phyloP scores from a whole-genome alignment of 1,140 invertebrate species.

The Temnothorax curvispinosus region DNA sequence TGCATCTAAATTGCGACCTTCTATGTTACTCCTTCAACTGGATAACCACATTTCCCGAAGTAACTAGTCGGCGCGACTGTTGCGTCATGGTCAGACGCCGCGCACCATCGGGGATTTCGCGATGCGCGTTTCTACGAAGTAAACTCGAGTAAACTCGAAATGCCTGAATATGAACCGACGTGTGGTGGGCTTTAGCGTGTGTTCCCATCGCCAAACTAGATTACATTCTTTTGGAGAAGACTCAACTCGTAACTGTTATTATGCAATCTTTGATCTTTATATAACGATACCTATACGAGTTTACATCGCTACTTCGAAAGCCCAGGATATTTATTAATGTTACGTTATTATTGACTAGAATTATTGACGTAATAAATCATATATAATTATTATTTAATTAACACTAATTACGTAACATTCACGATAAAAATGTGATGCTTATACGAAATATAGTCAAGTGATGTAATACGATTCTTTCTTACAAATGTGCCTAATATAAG shows the following conservation, averaged over 20 bases:
- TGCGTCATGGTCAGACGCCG: not conserved
- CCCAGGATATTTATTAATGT: not conserved
- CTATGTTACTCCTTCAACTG: conserved; percentile 34
- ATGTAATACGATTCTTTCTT: not conserved
- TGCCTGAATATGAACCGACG: conserved; percentile 22
- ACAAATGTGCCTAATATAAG: not conserved
- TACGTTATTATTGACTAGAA: not conserved
- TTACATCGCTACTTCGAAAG: not conserved
- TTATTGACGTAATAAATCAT: not conserved
- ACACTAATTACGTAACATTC: not conserved
- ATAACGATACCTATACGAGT: not conserved
- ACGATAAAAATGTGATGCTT: not conserved
- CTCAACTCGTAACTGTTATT: not conserved
- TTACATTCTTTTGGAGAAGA: conserved; percentile 1
- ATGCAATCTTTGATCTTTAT: not conserved
- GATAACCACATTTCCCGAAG: conserved; percentile 42
- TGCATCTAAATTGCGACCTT: conserved; percentile 73
- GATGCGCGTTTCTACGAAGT: not conserved
- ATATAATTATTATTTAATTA: not conserved
- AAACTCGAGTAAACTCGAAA: conserved; percentile 20
- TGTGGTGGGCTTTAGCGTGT: not conserved
- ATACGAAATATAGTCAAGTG: not conserved
- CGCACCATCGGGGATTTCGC: conserved; percentile 19
- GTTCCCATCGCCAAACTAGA: conserved; percentile 2
- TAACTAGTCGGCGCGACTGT: conserved; percentile 16